These are phyloP conservation scores for Papilio xuthus DNA, from an alignment of 1,140 invertebrate species.

Conservation along the genomic window DNA sequence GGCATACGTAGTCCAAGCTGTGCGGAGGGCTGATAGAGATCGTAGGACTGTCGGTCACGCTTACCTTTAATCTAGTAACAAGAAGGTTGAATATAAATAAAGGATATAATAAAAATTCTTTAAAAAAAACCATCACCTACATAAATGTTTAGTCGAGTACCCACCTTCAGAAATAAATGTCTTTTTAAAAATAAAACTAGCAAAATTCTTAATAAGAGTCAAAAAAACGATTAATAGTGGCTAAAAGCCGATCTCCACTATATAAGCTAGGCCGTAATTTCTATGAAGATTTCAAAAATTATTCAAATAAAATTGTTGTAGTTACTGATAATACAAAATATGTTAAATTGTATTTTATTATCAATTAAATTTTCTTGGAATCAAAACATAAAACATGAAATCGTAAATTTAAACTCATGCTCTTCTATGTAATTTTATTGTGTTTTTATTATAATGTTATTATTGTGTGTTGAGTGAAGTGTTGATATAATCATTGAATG, in stretches of 20 bases:
- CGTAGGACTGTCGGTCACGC: conserved; percentile 66
- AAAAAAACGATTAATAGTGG: too few relatives aligned
- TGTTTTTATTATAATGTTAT: background rate
- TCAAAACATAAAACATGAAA: background rate
- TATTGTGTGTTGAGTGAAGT: background rate
- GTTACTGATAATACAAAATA: too few relatives aligned
- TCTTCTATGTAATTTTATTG: background rate
- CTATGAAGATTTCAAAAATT: background rate
- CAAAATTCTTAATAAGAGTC: too few relatives aligned
- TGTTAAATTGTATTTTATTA: too few relatives aligned
- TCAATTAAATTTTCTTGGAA: background rate
- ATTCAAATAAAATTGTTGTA: too few relatives aligned
- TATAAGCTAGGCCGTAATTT: background rate
- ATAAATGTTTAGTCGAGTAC: conserved; percentile 14
- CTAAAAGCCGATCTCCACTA: too few relatives aligned
- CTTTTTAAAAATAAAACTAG: too few relatives aligned
- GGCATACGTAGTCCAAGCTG: conserved; percentile 70
- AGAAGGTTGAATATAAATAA: conserved; percentile 1
- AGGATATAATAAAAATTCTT: background rate
- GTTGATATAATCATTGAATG: background rate
- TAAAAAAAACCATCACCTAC: conserved; percentile 3
- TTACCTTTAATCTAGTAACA: conserved; percentile 63
- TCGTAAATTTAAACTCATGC: background rate
- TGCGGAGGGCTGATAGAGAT: conserved; percentile 75
- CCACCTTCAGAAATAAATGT: too few relatives aligned